Percentiles rank a stretch among this genome's conserved stretches.
Evolutionary conservation across 2,888 invertebrate species (phyloP).

Genomic region (Drosophila affinis): DNA sequence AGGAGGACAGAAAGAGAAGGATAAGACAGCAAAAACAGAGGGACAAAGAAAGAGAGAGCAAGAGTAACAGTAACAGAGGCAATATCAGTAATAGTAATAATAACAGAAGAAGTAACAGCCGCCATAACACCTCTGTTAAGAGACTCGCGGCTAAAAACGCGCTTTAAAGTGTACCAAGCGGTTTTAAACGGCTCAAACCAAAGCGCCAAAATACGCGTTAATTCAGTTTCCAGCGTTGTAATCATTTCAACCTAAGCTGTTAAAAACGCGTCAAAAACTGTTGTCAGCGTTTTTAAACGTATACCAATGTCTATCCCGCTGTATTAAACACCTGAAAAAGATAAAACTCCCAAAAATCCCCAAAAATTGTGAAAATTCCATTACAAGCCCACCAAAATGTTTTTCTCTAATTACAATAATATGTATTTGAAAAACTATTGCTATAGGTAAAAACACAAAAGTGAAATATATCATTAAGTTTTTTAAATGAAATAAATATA

Average conservation of each 20-base stretch:
- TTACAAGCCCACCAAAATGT: constrained; percentile 60
- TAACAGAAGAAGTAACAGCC: constrained; percentile 31
- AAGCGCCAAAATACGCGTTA: too few species aligned
- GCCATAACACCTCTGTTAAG: constrained; percentile 14
- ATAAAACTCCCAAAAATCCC: neutral
- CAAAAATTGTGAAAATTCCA: neutral
- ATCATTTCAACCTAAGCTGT: too few species aligned
- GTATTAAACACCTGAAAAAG: neutral
- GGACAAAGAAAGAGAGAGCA: neutral
- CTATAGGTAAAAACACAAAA: constrained; percentile 73
- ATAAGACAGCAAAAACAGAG: constrained; percentile 17
- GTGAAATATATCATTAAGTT: neutral
- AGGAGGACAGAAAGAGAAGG: neutral
- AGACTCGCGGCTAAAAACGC: constrained; percentile 44
- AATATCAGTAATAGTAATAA: constrained; percentile 23
- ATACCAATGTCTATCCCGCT: neutral
- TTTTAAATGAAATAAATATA: neutral
- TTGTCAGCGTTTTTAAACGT: constrained; percentile 42
- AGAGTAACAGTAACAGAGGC: neutral
- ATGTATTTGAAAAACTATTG: constrained; percentile 82
- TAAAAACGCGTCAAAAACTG: too few species aligned
- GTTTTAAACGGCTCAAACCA: neutral
- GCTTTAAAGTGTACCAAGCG: constrained; percentile 32
- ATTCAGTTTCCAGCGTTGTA: too few species aligned
- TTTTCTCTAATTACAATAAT: constrained; percentile 81